Evolutionary conservation across 2,797 vertebrate genomes (phyloP), one percentile per base, ranked within the genome.

Genomic region (Manis crassicaudata): DNA sequence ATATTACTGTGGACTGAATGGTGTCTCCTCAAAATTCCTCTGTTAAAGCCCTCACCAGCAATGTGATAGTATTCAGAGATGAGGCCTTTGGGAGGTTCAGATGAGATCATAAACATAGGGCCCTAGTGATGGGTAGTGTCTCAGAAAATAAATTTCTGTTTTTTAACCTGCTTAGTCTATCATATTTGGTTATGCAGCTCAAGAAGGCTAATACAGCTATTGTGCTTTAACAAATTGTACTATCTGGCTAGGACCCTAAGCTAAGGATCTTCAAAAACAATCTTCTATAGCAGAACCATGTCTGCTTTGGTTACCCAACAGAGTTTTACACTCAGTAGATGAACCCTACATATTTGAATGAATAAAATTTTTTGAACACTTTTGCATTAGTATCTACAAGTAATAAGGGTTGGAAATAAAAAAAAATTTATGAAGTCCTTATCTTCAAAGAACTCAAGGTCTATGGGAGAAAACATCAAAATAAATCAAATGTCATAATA

Each of bases 261-360:
- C 13, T 54, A 40, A 77, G 23, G 52, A 93, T 56, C 90, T 94
- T 86, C 40, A 79, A 7, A 89, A 93, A 91, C 18, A 82, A 54
- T 67, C n/a, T 80, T 94, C 52, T 81, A 63, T 52, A 92, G 29
- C 37, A 88, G 40, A 96, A 81, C 3, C 8, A 23, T 27, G 67
- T 82, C 52, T 88, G 35, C 25, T 58, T 52, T 75, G 21, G 85
- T 92, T 82, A 40, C 13, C 50, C 50, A 89, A 92, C 2, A 76
- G 50, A 90, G 40, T 25, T 85, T 81, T 77, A 65, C 27, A 86
- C 7, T 52, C 10, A 80, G 4, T 29, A 92, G 65, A 56, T 77
- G 20, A 7, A 4, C 29, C 76, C 50, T n/a, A 90, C 58, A 84
- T 56, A 93, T 56, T 12, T 35, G n/a, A 67, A 70, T 82, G 18